These are phyloP conservation scores for Alcedo atthis DNA, from an alignment of 2,797 vertebrate species.

Conservation along the genomic window DNA sequence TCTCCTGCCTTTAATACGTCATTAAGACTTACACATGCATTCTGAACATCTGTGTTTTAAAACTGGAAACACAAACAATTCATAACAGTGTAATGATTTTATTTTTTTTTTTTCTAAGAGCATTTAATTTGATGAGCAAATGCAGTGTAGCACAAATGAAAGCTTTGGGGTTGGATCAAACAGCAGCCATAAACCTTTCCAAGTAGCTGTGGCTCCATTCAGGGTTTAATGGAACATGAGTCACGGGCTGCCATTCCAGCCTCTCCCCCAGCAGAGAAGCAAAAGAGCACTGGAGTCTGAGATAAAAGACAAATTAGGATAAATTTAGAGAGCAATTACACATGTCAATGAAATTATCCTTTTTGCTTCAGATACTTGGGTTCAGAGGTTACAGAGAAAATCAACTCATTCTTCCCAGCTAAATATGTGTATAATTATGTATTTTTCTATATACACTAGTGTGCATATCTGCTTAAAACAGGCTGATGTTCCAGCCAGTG, in stretches of 20 bases:
- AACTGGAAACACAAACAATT: constrained; percentile 1
- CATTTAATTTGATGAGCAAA: constrained; percentile 40
- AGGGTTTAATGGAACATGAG: constrained; percentile 30
- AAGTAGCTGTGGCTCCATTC: background rate
- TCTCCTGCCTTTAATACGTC: background rate
- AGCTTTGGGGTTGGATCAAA: constrained; percentile 19
- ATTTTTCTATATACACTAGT: background rate
- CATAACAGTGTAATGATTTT: background rate
- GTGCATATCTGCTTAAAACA: background rate
- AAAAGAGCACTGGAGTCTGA: background rate
- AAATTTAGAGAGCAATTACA: background rate
- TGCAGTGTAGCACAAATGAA: background rate
- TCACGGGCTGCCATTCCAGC: constrained; percentile 9
- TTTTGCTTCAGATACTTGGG: background rate
- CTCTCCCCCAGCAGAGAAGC: background rate
- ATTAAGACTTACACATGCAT: background rate
- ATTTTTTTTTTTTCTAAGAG: background rate
- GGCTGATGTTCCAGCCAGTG: background rate
- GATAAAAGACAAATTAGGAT: background rate
- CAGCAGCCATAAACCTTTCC: constrained; percentile 46
- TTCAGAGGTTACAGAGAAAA: background rate
- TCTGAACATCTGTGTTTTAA: constrained; percentile 16
- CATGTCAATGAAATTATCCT: background rate
- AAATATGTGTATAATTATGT: background rate
- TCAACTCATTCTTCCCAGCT: background rate